Percentiles rank a stretch among this genome's conserved stretches.
These are phyloP conservation scores for Drosophila ogumai DNA, from an alignment of 1,140 invertebrate genomes.

Conservation along the genomic window DNA sequence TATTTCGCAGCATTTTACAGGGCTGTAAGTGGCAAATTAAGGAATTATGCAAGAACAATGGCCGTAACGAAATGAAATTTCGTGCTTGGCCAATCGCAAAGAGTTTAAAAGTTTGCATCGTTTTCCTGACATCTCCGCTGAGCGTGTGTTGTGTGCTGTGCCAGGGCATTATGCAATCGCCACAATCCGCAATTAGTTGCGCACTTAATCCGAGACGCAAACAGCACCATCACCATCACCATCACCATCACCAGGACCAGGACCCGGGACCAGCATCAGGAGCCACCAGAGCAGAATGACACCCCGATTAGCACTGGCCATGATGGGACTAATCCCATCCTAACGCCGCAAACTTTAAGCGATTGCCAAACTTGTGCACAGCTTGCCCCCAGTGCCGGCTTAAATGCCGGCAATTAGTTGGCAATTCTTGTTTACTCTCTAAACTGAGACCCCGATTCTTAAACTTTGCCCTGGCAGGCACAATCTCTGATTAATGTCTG, in stretches of 20 bases:
- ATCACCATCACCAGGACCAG: conserved; percentile 1
- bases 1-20: conserved; percentile 20
- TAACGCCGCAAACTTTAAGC: conserved; percentile 5
- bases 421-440: conserved; percentile 24
- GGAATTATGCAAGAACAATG: conserved; percentile 17
- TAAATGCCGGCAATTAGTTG: conserved; percentile 26
- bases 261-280: conserved; percentile 1
- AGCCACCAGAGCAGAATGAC: conserved; percentile 33
- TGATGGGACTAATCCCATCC: conserved; percentile 22
- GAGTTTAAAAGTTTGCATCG: conserved; percentile 56
- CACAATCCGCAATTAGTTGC: conserved; percentile 59
- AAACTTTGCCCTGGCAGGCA: not conserved
- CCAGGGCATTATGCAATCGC: conserved; percentile 32
- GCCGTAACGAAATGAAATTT: conserved; percentile 49
- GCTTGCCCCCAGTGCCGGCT: conserved; percentile 11
- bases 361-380: conserved; percentile 20
- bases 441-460: conserved; percentile 2
- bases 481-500: conserved; percentile 17
- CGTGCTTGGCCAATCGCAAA: conserved; percentile 44
- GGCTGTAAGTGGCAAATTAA: conserved; percentile 26
- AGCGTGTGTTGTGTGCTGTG: conserved; percentile 11
- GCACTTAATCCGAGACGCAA: conserved; percentile 52
- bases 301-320: conserved; percentile 29
- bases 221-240: conserved; percentile 8
- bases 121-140: conserved; percentile 47